Percentiles rank a stretch among this genome's conserved stretches.
phyloP scores from a whole-genome alignment of 2,888 invertebrate species.

The Agrochola litura region DNA sequence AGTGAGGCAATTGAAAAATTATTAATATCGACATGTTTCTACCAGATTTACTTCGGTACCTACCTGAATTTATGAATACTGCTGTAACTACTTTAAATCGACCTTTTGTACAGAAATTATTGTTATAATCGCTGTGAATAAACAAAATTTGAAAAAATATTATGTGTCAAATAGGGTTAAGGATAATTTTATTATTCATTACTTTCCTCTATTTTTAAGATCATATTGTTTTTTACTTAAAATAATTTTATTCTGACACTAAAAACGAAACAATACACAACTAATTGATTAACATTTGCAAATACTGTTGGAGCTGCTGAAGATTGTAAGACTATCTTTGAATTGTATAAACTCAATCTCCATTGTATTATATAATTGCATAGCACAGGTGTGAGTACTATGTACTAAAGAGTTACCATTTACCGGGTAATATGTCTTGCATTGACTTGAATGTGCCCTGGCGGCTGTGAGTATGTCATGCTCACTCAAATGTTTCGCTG shows the following conservation, averaged over 20 bases:
- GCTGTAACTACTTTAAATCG: not conserved
- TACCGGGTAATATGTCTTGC: too few species aligned
- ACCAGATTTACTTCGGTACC: not conserved
- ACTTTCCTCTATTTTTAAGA: not conserved
- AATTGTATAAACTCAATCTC: too few species aligned
- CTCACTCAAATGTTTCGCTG: too few species aligned
- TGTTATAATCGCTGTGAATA: not conserved
- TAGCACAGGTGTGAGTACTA: too few species aligned
- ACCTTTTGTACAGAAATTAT: not conserved
- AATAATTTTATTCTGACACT: not conserved
- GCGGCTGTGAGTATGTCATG: too few species aligned
- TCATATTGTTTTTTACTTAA: not conserved
- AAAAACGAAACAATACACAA: not conserved
- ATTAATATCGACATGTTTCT: conserved; percentile 35
- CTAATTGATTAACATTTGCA: too few species aligned
- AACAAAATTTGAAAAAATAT: not conserved
- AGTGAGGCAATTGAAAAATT: conserved; percentile 27
- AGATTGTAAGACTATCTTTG: too few species aligned
- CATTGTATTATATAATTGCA: too few species aligned
- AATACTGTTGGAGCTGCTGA: too few species aligned
- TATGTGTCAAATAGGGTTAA: not conserved
- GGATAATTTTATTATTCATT: not conserved
- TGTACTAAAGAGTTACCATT: too few species aligned
- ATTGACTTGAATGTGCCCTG: too few species aligned
- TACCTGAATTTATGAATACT: not conserved